phyloP scores from a whole-genome alignment of 2,888 invertebrate species.

The Coenonympha glycerion region DNA sequence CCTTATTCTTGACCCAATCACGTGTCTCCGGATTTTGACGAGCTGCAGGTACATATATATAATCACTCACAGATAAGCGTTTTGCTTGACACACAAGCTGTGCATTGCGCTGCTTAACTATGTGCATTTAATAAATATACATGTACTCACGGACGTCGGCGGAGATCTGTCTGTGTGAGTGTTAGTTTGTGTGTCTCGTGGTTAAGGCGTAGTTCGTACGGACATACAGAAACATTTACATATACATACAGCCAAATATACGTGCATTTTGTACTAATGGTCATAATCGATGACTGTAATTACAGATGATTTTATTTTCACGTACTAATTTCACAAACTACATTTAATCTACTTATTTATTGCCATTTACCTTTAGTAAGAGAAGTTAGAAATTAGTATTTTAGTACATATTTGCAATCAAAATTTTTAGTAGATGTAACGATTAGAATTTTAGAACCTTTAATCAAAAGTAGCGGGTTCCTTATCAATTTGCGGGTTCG shows the following conservation, averaged over 20 bases:
- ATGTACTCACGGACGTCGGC: conserved; percentile 62
- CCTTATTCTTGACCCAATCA: not conserved
- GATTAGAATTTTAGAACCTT: too few species aligned
- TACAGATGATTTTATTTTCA: not conserved
- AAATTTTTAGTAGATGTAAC: not conserved
- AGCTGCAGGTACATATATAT: not conserved
- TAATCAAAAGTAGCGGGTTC: not conserved
- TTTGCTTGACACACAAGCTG: conserved; percentile 12
- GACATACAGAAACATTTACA: not conserved
- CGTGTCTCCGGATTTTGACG: not conserved
- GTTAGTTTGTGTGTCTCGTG: conserved; percentile 63
- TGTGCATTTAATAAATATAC: conserved; percentile 29
- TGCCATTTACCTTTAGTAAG: not conserved
- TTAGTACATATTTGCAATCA: too few species aligned
- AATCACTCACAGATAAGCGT: not conserved
- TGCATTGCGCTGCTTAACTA: conserved; percentile 19
- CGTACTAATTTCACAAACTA: not conserved
- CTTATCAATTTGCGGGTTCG: not conserved
- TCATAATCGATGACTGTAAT: not conserved
- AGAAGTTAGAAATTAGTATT: not conserved
- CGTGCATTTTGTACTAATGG: not conserved
- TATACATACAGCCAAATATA: not conserved
- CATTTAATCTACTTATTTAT: not conserved
- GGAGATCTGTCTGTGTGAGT: conserved; percentile 39
- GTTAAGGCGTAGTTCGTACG: conserved; percentile 26